A percentile compares a stretch with the other conserved stretches of the same genome.
Evolutionary conservation across 2,113 vertebrate genomes (phyloP).

Genomic region (Pleuronectes platessa): DNA sequence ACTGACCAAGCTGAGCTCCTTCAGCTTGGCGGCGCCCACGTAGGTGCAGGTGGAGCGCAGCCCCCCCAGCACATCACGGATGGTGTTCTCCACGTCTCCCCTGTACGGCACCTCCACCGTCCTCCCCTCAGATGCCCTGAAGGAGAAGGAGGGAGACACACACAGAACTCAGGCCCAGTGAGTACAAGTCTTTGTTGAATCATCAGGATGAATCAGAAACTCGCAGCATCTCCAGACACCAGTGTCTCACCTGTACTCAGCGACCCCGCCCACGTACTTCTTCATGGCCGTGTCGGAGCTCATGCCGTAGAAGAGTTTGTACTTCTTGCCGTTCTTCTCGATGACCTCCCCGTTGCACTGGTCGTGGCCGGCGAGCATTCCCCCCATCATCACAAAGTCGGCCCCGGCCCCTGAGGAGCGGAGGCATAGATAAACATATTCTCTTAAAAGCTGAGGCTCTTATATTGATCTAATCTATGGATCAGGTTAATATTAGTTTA

Average conservation of each 20-base stretch:
- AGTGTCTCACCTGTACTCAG: slow-evolving; percentile 91
- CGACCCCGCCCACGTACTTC: slow-evolving; percentile 93
- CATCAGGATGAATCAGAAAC: background rate
- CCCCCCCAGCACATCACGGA: slow-evolving; percentile 93
- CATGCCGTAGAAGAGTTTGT: slow-evolving; percentile 98
- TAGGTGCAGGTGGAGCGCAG: slow-evolving; percentile 98
- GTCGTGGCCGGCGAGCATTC: slow-evolving; percentile 98
- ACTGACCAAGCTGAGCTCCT: slow-evolving; percentile 97
- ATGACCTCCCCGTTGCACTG: slow-evolving; percentile 93
- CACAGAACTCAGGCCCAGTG: background rate
- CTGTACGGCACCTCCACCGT: slow-evolving; percentile 94
- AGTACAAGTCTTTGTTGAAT: background rate
- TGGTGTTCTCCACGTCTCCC: slow-evolving; percentile 91
- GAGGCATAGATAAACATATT: background rate
- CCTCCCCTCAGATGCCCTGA: slow-evolving; percentile 94
- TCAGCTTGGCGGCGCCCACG: slow-evolving; percentile 96
- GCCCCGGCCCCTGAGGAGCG: slow-evolving; percentile 89
- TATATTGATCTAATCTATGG: too few relatives aligned
- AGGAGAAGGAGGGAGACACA: slow-evolving; percentile 5
- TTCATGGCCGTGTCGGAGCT: slow-evolving; percentile 99
- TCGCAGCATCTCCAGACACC: too few relatives aligned
- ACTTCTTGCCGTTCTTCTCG: slow-evolving; percentile 94
- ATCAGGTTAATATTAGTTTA: too few relatives aligned
- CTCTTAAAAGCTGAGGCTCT: too few relatives aligned
- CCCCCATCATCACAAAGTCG: slow-evolving; percentile 98